Base-by-base conservation (phyloP, 2,113 vertebrate genomes). In the Sebastes fasciatus region DNA sequence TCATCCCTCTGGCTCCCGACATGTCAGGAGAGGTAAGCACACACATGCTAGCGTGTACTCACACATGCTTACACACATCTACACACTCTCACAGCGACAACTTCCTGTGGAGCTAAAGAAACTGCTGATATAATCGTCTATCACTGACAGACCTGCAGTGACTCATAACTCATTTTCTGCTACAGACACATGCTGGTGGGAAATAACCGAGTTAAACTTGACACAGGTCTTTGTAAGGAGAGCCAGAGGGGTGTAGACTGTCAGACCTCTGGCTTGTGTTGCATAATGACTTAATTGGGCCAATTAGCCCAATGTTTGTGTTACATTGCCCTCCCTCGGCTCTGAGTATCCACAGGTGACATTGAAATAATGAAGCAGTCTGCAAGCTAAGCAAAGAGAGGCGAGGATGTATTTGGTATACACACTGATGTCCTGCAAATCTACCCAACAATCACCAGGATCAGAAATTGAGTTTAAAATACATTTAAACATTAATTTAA, bases 21-120 rank as follows among this genome's bases (percentile, higher is more conserved):
- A 99, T 99, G 97, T 99, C 98, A 52, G 98, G 98, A 95, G 97
- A 99, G 98, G 98, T 99, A 98, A 96, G 83, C 79, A 57, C 60
- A 61, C 43, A 11, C 58, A 64, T 46, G 7, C 45, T 6, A 16
- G 21, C 80, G 63, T 65, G 60, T 54, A 5, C 64, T 57, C 55
- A 16, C 10, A 65, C 70, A 82, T 21, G 13, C 72, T 52, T 43
- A 61, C 72, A 61, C 72, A 67, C 45, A 43, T 58, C 11, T 13
- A 61, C 70, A 58, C 46, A 55, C 8, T 69, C 75, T 62, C 55
- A 61, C 63, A 79, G 26, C 51, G 67, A 66, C 66, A 42, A 42
- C 85, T 78, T 77, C 78, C 61, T 83, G 72, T 34, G 58, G 40
- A 55, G 61, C 34, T 12, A 49, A 77, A 70, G 72, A 71, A 71